These are phyloP conservation scores for Dendrolimus houi DNA, from an alignment of 2,888 invertebrate species.

Conservation along the genomic window DNA sequence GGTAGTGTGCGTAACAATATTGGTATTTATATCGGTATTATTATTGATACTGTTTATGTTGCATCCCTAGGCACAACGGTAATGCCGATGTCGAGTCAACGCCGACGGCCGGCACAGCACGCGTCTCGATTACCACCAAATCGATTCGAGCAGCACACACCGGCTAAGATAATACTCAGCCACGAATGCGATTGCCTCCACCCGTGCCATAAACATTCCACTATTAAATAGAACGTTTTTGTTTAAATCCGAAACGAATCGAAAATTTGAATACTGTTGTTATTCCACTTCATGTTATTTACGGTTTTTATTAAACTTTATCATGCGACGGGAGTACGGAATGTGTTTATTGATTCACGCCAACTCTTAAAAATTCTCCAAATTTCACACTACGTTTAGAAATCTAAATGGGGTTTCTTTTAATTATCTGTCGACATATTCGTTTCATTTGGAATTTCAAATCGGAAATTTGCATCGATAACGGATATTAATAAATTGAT, in stretches of 20 bases:
- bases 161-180: conserved; percentile 10
- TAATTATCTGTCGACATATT: not conserved
- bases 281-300: conserved; percentile 58
- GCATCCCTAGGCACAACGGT: conserved; percentile 10
- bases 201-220: conserved; percentile 56
- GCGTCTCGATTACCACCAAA: conserved; percentile 52
- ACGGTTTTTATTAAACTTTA: conserved; percentile 54
- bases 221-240: conserved; percentile 73
- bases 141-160: conserved; percentile 54
- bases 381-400: conserved; percentile 48
- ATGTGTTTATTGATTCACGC: conserved; percentile 67
- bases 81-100: conserved; percentile 19
- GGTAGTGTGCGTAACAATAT: too few relatives aligned
- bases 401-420: conserved; percentile 19
- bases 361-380: conserved; percentile 35
- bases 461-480: not conserved
- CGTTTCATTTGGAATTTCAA: not conserved
- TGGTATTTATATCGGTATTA: too few relatives aligned
- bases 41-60: too few relatives aligned
- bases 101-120: conserved; percentile 36
- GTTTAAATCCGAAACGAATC: conserved; percentile 72
- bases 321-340: conserved; percentile 65
- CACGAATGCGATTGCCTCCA: conserved; percentile 23
- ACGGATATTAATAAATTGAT: not conserved
- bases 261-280: conserved; percentile 71